phyloP scores from a whole-genome alignment of 2,113 vertebrate species.

The Pteropus alecto region DNA sequence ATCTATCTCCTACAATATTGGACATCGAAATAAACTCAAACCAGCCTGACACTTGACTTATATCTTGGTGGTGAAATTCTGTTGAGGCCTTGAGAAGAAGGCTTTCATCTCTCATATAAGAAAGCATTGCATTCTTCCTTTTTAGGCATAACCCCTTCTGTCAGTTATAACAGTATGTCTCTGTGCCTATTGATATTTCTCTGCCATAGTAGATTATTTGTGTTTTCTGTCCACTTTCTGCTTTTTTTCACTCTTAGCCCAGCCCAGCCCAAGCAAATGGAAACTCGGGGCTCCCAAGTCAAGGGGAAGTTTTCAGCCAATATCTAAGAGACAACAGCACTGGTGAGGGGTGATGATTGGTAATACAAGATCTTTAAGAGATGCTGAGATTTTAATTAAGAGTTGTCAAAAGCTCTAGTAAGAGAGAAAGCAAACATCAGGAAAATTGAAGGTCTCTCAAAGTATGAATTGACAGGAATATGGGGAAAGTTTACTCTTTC shows the following conservation, averaged over 20 bases:
- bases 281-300: neutral
- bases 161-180: neutral
- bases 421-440: neutral
- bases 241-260: neutral
- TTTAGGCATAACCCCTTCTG: neutral
- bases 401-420: neutral
- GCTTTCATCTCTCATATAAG: neutral
- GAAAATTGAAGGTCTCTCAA: neutral
- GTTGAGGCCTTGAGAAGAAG: neutral
- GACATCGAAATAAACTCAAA: neutral
- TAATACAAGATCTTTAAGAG: neutral
- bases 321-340: neutral
- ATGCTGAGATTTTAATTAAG: neutral
- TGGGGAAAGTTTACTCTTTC: neutral
- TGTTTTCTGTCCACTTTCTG: neutral
- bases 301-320: neutral
- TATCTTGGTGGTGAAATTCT: neutral
- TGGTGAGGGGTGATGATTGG: too few species aligned
- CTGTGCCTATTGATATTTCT: neutral
- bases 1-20: neutral
- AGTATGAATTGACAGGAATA: neutral
- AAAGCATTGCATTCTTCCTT: neutral
- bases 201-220: neutral
- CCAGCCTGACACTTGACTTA: neutral
- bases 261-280: neutral